Percentiles rank a stretch among this genome's conserved stretches.
phyloP scores from a whole-genome alignment of 2,113 vertebrate species.

The Cebus imitator region DNA sequence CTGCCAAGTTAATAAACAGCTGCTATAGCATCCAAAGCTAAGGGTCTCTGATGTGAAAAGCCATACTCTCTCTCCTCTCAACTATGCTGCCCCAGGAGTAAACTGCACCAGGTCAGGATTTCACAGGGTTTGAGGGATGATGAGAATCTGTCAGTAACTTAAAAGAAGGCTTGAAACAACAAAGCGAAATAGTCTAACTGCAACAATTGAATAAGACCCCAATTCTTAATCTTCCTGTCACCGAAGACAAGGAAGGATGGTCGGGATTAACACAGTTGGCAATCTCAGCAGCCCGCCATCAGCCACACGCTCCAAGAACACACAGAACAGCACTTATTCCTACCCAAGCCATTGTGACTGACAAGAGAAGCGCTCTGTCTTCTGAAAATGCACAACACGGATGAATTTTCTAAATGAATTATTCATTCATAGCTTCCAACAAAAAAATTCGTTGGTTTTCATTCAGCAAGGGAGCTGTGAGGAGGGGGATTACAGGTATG shows the following conservation, averaged over 20 bases:
- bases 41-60: background rate
- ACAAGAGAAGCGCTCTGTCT: constrained; percentile 81
- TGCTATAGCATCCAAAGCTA: background rate
- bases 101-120: background rate
- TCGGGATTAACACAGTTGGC: constrained; percentile 77
- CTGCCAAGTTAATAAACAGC: background rate
- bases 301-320: constrained; percentile 56
- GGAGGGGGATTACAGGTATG: constrained; percentile 37
- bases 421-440: constrained; percentile 81
- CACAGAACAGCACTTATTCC: constrained; percentile 65
- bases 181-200: constrained; percentile 39
- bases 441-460: constrained; percentile 77
- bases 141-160: constrained; percentile 40
- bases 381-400: constrained; percentile 79
- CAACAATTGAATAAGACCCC: constrained; percentile 56
- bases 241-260: constrained; percentile 75
- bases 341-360: constrained; percentile 76
- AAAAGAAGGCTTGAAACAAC: constrained; percentile 63
- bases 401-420: constrained; percentile 81
- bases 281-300: constrained; percentile 74
- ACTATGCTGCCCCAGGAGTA: background rate
- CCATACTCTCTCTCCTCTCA: background rate
- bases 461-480: constrained; percentile 65
- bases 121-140: background rate
- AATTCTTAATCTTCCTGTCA: constrained; percentile 80